Conservation (phyloP, 2,113 vertebrate genomes). For the Corynorhinus townsendii region DNA sequence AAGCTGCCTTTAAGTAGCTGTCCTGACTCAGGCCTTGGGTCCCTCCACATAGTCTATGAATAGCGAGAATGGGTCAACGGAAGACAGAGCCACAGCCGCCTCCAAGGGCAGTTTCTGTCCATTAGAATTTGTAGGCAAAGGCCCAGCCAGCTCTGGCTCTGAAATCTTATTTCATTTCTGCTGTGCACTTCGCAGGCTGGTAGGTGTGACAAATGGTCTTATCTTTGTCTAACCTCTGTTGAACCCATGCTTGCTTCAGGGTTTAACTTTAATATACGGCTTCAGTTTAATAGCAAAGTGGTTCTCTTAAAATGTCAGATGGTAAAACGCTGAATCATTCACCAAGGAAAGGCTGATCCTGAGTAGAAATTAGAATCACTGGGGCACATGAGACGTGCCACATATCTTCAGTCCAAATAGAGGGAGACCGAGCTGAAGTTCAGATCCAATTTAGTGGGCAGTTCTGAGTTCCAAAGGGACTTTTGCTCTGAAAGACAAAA, state of each 20-base stretch:
- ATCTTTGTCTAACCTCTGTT: constrained; percentile 69
- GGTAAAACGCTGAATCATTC: constrained; percentile 67
- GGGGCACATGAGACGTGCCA: not conserved
- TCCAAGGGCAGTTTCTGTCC: not conserved
- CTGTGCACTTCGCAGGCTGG: not conserved
- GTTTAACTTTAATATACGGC: constrained; percentile 61
- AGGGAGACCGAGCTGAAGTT: constrained; percentile 6
- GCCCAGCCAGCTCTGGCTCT: not conserved
- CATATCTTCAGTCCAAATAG: constrained; percentile 39
- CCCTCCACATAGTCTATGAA: rapidly evolving
- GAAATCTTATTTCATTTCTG: constrained; percentile 29
- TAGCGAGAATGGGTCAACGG: not conserved
- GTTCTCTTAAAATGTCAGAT: constrained; percentile 64
- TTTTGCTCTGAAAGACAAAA: constrained; percentile 25
- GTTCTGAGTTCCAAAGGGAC: not conserved
- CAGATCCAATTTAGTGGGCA: constrained; percentile 43
- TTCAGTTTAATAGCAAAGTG: constrained; percentile 60
- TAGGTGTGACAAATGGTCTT: constrained; percentile 57
- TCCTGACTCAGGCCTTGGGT: not conserved
- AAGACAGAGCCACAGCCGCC: not conserved
- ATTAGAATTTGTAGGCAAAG: not conserved
- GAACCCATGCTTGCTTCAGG: constrained; percentile 41
- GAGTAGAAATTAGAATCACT: constrained; percentile 45
- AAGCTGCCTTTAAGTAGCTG: not conserved
- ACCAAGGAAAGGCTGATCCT: constrained; percentile 29